Base-by-base conservation (phyloP, 2,797 vertebrate species). In the Hylomyscus alleni region DNA sequence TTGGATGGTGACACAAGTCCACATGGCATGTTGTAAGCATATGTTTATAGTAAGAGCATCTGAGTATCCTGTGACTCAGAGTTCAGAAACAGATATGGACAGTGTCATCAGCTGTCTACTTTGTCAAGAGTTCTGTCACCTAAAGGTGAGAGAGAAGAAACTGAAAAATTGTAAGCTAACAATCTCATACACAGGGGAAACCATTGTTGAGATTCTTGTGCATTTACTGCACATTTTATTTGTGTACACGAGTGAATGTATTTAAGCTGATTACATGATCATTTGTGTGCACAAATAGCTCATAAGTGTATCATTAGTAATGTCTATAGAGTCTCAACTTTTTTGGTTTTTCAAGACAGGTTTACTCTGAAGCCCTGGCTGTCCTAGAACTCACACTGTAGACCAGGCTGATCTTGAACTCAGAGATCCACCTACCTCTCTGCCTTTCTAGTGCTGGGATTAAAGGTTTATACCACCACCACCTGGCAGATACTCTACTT, bases 31-130 rank as follows among this genome's bases (percentile, higher is more conserved):
- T 60, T 82, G 13, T 82, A 92, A 86, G 76, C 47, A 8, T 80
- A n/a, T 95, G 92, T 50, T 82, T 94, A 62, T 62, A 67, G 15
- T 95, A 87, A 93, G 44, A 80, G 67, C 50, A 17, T 93, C 85
- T 75, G 50, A 29, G 69, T 95, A n/a, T 89, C 56, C 75, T 47
- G 3, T 94, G 94, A 81, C 67, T 44, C 88, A 75, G 82, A 92
- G 11, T 92, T 34, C 56, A 67, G 69, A 19, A 37, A 78, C 93
- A 80, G 54, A 91, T 94, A 19, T 56, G 76, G 78, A 72, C 40
- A 15, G 44, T 62, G n/a, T 91, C 19, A 67, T 75, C 22, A 31
- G 60, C 72, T 89, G 67, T 85, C 29, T 77, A 6, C 52, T 54
- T 76, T 86, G 47, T 94, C 19, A 83, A 50, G 44, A n/a, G 19